Base-by-base conservation (phyloP, 64 coral and sea anemone species). In the Cladopsammia gracilis region DNA sequence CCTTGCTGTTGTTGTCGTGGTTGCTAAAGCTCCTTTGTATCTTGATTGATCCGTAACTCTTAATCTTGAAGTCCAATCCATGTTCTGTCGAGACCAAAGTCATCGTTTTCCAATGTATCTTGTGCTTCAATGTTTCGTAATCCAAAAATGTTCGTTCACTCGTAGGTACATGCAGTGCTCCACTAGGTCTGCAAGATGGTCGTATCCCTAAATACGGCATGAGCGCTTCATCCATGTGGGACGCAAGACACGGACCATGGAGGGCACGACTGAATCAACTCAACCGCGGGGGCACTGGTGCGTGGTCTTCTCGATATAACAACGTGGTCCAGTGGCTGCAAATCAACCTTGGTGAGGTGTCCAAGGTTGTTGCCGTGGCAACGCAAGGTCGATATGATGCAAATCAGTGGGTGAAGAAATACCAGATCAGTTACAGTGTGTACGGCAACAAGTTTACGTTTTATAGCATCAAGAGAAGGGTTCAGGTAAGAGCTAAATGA, bases 361-460 rank as follows among this genome's bases (percentile, higher is more conserved):
- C 82, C 64, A 87, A 47, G 49, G 70, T 93, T 34, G 64, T 85
- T 50, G 72, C 82, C 18, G 71, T 87, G 59, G 70, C 83, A 50
- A 93, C 91, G 7, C 91, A 93, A 64, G 91, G 91, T 52, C 91
- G 91, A 69, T 93, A 93, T 59, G 91, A 93, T 15, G 81, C 91
- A 9, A 93, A 93, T 14, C 91, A 93, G 19, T 93, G 91, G 91
- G 91, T 87, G 25, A 93, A 67, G 82, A 93, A 69, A 51, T 93
- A 86, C 82, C 59, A 93, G 91, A 75, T 93, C 20, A 74, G 64
- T 11, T 87, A 73, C 50, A 75, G 91, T 75, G 53, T 87, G 1
- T 34, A 57, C 43, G 82, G 83, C 9, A 78, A 12, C 20, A 75
- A 65, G 48, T 87, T 93, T 42, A 93, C 4, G 48, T 86, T 77